Percentiles rank a stretch among this genome's conserved stretches.
Evolutionary conservation across 2,113 vertebrate genomes (phyloP).

Genomic region (Chionis minor): DNA sequence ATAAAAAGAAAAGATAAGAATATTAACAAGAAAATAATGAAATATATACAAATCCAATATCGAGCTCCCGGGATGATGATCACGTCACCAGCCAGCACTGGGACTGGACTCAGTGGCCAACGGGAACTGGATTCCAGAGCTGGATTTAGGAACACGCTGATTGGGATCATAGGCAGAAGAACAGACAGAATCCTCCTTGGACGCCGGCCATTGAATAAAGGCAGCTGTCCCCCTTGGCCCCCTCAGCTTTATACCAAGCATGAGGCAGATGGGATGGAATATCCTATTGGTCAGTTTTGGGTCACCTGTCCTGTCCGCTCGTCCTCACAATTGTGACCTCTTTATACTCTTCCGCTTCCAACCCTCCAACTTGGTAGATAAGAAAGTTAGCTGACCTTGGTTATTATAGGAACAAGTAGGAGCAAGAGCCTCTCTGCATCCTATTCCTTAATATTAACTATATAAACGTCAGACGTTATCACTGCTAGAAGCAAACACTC

Average conservation of each 20-base stretch:
- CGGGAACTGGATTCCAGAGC: neutral
- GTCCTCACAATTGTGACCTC: neutral
- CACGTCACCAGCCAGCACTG: neutral
- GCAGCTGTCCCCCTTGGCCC: neutral
- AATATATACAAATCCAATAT: neutral
- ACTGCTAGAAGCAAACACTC: neutral
- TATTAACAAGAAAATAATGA: neutral
- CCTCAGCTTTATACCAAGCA: neutral
- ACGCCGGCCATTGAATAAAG: neutral
- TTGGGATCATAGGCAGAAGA: neutral
- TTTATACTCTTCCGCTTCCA: neutral
- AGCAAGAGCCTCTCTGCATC: neutral
- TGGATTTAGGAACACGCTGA: neutral
- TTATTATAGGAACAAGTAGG: neutral
- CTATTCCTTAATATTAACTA: neutral
- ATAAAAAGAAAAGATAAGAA: neutral
- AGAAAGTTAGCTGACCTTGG: neutral
- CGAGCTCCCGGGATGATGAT: neutral
- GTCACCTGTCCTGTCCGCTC: neutral
- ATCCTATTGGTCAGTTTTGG: neutral
- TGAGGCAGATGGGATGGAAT: neutral
- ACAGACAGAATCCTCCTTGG: neutral
- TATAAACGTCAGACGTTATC: neutral
- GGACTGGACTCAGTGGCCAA: neutral
- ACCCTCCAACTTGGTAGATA: neutral